phyloP scores from a whole-genome alignment of 2,797 vertebrate species.

The Orientallactaga sibirica region DNA sequence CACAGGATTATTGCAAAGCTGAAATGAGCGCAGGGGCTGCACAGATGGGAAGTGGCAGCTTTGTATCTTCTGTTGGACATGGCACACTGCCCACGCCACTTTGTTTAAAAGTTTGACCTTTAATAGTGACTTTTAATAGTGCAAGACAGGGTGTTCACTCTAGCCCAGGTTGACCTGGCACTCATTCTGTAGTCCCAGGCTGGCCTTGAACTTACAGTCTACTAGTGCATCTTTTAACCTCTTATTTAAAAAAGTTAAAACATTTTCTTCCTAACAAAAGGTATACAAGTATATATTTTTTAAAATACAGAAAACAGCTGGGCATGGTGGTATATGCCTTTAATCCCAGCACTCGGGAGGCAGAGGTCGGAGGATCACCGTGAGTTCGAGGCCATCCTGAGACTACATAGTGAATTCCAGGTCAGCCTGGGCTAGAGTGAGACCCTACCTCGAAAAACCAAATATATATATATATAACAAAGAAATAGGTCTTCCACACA shows the following conservation, averaged over 20 bases:
- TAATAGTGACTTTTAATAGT: too few species aligned
- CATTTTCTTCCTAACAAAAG: constrained; percentile 30
- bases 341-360: too few species aligned
- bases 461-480: constrained; percentile 26
- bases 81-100: background rate
- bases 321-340: too few species aligned
- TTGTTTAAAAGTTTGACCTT: background rate
- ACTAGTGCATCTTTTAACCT: constrained; percentile 17
- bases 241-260: constrained; percentile 44
- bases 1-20: constrained; percentile 13
- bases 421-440: too few species aligned
- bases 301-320: background rate
- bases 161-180: background rate
- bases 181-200: too few species aligned
- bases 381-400: too few species aligned
- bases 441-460: too few species aligned
- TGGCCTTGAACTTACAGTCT: background rate
- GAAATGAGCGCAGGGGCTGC: background rate
- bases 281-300: background rate
- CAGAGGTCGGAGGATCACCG: too few species aligned
- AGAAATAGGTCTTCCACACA: constrained; percentile 9
- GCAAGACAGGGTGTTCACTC: background rate
- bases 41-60: background rate
- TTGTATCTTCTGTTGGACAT: background rate
- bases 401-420: too few species aligned